Conservation (phyloP, 1,140 invertebrate genomes). For the Ladona fulva region DNA sequence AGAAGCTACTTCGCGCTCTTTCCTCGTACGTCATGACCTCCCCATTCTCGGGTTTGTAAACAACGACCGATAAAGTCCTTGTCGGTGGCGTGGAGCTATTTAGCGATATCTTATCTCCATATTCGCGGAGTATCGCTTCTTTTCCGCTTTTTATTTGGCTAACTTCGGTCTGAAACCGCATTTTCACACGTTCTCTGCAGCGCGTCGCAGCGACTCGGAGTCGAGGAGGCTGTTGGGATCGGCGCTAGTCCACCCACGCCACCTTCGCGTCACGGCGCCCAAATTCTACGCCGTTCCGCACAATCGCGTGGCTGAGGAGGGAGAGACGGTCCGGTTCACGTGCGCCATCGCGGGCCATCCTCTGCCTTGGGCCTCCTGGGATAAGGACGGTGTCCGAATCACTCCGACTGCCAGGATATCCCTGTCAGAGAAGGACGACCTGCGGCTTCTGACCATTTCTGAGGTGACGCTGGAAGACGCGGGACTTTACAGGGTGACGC, state of each 20-base stretch:
- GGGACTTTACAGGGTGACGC: slow-evolving; percentile 65
- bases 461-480: slow-evolving; percentile 68
- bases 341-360: slow-evolving; percentile 69
- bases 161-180: too few species aligned
- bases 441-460: slow-evolving; percentile 63
- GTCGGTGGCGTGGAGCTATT: too few species aligned
- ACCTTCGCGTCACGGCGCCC: slow-evolving; percentile 44
- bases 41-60: too few species aligned
- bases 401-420: slow-evolving; percentile 53
- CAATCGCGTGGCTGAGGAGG: slow-evolving; percentile 72
- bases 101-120: too few species aligned
- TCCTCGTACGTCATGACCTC: too few species aligned
- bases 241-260: slow-evolving; percentile 22
- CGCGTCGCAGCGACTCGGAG: slow-evolving; percentile 20
- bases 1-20: too few species aligned
- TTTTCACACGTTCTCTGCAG: neutral
- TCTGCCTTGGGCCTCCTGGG: slow-evolving; percentile 67
- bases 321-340: slow-evolving; percentile 69
- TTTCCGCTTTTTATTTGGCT: too few species aligned
- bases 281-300: slow-evolving; percentile 83
- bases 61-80: too few species aligned
- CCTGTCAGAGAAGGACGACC: slow-evolving; percentile 65
- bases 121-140: too few species aligned
- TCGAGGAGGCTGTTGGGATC: slow-evolving; percentile 24
- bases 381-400: slow-evolving; percentile 60